Conservation (phyloP, 2,888 invertebrate species). For the Acanthacorydalis orientalis region DNA sequence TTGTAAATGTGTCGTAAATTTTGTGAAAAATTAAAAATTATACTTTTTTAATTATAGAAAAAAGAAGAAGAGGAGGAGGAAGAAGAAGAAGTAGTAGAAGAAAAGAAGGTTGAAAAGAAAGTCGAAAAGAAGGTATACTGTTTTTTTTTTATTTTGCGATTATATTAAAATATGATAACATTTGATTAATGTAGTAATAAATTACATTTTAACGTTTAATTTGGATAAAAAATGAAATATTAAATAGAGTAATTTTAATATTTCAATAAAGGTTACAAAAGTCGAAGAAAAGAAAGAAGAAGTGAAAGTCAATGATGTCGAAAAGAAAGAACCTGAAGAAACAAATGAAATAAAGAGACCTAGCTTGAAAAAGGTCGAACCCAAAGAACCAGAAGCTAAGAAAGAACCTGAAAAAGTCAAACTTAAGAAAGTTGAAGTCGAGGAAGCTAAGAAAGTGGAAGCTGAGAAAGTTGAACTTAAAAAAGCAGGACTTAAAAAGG, state of each 20-base stretch:
- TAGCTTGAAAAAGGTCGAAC: slow-evolving; percentile 4
- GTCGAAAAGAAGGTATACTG: slow-evolving; percentile 17
- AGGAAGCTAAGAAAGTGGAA: neutral
- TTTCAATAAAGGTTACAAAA: slow-evolving; percentile 12
- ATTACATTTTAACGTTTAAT: too few relatives aligned
- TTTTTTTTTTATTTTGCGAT: neutral
- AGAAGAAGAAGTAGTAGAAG: slow-evolving; percentile 21
- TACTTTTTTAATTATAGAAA: slow-evolving; percentile 7
- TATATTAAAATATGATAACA: neutral
- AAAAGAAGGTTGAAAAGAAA: slow-evolving; percentile 22
- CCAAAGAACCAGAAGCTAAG: slow-evolving; percentile 26
- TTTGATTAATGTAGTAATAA: too few relatives aligned
- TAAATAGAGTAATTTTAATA: neutral
- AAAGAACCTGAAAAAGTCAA: slow-evolving; percentile 28
- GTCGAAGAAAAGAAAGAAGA: slow-evolving; percentile 22
- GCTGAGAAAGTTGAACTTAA: neutral
- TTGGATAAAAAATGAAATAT: too few relatives aligned
- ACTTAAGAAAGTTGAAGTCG: neutral
- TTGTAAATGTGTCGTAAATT: neutral
- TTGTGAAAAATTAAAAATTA: neutral
- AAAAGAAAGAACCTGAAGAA: slow-evolving; percentile 16
- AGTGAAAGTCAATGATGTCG: slow-evolving; percentile 23
- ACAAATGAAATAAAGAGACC: slow-evolving; percentile 10
- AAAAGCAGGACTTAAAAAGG: neutral
- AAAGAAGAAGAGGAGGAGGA: slow-evolving; percentile 16